Percentiles rank a stretch among this genome's conserved stretches.
Evolutionary conservation across 2,888 invertebrate species (phyloP).

Genomic region (Caenorhabditis afra): DNA sequence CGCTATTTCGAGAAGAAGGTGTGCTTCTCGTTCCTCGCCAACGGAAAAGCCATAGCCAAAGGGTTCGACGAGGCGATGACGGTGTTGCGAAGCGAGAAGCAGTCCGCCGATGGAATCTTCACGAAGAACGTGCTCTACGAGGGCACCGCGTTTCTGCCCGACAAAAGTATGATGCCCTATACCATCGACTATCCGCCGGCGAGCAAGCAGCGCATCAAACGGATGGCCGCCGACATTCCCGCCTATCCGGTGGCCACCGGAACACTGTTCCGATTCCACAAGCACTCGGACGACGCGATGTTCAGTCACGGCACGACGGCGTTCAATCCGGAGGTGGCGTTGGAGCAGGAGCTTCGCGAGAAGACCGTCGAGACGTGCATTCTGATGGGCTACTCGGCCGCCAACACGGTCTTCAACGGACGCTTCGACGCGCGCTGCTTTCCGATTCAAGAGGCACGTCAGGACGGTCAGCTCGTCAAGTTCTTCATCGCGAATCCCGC

Average conservation of each 20-base stretch:
- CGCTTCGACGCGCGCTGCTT: constrained; percentile 28
- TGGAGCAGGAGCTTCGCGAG: background rate
- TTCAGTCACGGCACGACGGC: background rate
- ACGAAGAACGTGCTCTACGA: constrained; percentile 5
- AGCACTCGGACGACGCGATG: background rate
- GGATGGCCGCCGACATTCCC: background rate
- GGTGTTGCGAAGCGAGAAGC: background rate
- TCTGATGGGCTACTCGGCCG: constrained; percentile 36
- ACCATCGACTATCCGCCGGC: background rate
- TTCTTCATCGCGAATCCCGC: constrained; percentile 24
- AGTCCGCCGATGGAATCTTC: background rate
- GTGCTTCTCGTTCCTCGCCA: constrained; percentile 16
- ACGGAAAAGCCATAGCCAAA: constrained; percentile 20
- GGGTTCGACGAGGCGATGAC: constrained; percentile 38
- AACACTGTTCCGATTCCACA: background rate
- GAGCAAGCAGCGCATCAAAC: background rate
- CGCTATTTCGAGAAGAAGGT: background rate
- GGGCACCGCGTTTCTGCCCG: constrained; percentile 15
- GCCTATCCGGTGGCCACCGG: background rate
- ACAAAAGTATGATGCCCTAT: background rate
- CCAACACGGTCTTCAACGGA: constrained; percentile 28
- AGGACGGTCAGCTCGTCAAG: background rate
- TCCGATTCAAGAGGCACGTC: background rate
- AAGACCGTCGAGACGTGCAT: constrained; percentile 24
- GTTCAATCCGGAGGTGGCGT: background rate